Evolutionary conservation across 2,797 vertebrate genomes (phyloP).

Genomic region (Emys orbicularis): DNA sequence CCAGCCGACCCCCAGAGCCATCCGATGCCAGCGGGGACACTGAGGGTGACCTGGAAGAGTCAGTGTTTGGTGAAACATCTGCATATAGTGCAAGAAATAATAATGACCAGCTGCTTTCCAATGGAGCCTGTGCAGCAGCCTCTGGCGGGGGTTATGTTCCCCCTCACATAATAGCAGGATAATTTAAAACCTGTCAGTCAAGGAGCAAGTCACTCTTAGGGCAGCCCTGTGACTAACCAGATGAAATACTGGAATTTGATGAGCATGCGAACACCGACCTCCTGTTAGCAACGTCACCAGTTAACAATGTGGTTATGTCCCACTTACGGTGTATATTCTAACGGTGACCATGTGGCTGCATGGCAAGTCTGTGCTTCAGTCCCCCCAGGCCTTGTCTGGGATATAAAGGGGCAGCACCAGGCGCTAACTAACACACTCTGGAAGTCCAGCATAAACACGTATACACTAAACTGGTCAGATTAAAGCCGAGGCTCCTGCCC

Average conservation of each 20-base stretch:
- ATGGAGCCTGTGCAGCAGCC: no score
- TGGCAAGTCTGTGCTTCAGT: not conserved
- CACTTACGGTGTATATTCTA: no score
- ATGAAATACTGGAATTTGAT: not conserved
- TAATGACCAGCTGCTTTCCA: no score
- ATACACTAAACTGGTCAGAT: no score
- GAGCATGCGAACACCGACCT: no score
- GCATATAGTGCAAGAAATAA: not conserved
- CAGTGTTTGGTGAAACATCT: not conserved
- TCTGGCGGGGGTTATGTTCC: fast-evolving
- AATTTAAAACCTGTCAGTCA: not conserved
- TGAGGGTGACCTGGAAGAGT: not conserved
- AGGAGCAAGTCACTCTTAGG: not conserved
- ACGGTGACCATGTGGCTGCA: no score
- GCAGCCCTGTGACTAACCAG: not conserved
- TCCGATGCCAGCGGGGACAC: not conserved
- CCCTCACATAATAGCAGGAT: not conserved
- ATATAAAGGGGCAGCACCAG: no score
- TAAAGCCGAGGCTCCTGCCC: no score
- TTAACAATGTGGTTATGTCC: not conserved
- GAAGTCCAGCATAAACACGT: no score
- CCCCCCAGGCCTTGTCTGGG: not conserved
- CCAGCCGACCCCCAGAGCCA: not conserved
- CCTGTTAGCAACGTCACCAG: not conserved
- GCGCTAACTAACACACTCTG: no score